A percentile compares a stretch with the other conserved stretches of the same genome.
Conservation (phyloP, 1,140 invertebrate genomes). For the Euura lappo region DNA sequence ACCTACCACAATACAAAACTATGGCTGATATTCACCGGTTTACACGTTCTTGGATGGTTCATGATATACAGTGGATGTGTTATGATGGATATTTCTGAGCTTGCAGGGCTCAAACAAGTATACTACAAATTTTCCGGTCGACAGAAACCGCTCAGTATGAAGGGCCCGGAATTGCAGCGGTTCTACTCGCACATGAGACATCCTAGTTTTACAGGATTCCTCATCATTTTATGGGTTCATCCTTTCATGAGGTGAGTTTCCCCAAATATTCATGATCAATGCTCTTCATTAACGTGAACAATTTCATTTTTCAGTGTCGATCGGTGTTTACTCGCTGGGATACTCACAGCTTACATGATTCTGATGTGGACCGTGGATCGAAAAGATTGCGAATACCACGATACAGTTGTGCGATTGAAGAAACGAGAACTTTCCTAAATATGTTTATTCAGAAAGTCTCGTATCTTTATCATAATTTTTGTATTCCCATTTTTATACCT, state of each 20-base stretch:
- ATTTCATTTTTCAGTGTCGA: conserved; percentile 57
- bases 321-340: conserved; percentile 53
- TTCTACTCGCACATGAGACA: conserved; percentile 64
- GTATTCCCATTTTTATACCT: too few relatives aligned
- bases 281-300: conserved; percentile 20
- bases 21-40: conserved; percentile 56
- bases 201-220: conserved; percentile 63
- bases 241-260: conserved; percentile 62
- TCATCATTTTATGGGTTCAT: conserved; percentile 61
- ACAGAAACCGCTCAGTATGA: conserved; percentile 53
- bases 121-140: conserved; percentile 58
- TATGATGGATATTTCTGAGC: conserved; percentile 67
- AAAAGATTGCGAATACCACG: conserved; percentile 60
- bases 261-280: not conserved
- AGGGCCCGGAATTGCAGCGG: conserved; percentile 55
- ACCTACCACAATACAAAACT: conserved; percentile 46
- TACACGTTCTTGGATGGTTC: conserved; percentile 65
- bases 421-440: conserved; percentile 31
- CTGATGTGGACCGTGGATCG: conserved; percentile 61
- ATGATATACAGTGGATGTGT: conserved; percentile 68
- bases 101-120: conserved; percentile 67
- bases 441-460: too few relatives aligned
- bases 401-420: conserved; percentile 40
- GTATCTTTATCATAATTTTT: too few relatives aligned
- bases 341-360: conserved; percentile 62